A percentile compares a stretch with the other conserved stretches of the same genome.
Evolutionary conservation across 2,113 vertebrate species (phyloP).

Genomic region (Petrocephalus microphthalmus): DNA sequence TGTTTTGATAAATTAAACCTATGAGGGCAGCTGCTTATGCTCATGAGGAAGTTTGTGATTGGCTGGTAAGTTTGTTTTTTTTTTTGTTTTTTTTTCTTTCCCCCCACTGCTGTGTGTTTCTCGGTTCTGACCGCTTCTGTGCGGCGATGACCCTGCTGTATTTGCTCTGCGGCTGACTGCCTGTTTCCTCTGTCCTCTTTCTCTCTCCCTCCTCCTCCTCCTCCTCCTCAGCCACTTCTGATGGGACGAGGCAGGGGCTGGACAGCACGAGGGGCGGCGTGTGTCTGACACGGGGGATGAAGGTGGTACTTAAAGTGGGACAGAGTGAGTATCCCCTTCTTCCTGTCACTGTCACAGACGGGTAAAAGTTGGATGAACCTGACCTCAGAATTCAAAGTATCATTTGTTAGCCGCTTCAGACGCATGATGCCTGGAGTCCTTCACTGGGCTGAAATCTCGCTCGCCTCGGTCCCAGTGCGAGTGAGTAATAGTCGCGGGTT

Average conservation of each 20-base stretch:
- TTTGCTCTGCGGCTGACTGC: not conserved
- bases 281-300: constrained; percentile 67
- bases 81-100: too few species aligned
- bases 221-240: constrained; percentile 58
- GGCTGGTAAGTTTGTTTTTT: not conserved
- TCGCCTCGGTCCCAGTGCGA: not conserved
- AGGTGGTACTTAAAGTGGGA: constrained; percentile 68
- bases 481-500: not conserved
- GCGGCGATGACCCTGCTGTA: not conserved
- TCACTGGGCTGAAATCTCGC: not conserved
- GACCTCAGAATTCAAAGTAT: not conserved
- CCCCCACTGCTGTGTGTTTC: not conserved
- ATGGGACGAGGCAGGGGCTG: constrained; percentile 64
- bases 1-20: constrained; percentile 7
- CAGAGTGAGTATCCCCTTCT: constrained; percentile 58
- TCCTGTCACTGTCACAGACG: not conserved
- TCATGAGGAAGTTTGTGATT: not conserved
- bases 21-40: not conserved
- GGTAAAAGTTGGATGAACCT: not conserved
- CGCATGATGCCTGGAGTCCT: not conserved
- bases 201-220: not conserved
- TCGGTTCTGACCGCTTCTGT: not conserved
- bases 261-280: constrained; percentile 65
- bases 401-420: not conserved
- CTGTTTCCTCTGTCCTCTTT: not conserved